These are phyloP conservation scores for Petrocephalus sullivani DNA, from an alignment of 2,797 vertebrate species.

Conservation along the genomic window DNA sequence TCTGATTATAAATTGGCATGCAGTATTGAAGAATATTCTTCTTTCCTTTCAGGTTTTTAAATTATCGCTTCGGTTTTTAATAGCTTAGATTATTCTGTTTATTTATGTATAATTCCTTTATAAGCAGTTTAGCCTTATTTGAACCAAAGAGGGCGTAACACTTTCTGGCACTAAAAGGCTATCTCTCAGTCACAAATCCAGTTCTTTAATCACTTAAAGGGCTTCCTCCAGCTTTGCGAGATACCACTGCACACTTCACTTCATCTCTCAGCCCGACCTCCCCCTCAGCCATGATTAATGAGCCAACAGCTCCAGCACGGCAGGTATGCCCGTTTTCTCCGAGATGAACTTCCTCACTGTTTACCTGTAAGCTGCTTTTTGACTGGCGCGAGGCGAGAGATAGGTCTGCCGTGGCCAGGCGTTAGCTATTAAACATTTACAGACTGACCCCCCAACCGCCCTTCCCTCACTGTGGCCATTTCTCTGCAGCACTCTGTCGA, in stretches of 20 bases:
- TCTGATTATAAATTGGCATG: not conserved
- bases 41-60: not conserved
- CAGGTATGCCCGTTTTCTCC: not conserved
- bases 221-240: not conserved
- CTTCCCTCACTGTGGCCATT: not conserved
- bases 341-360: not conserved
- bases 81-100: not conserved
- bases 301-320: not conserved
- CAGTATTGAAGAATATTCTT: not conserved
- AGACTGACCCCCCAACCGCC: not conserved
- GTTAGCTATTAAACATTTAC: not conserved
- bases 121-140: not conserved
- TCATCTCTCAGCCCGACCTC: not conserved
- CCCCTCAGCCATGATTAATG: not conserved
- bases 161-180: not conserved
- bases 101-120: not conserved
- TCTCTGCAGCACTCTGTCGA: constrained; percentile 6
- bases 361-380: constrained; percentile 2
- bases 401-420: not conserved
- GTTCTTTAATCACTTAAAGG: not conserved
- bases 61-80: not conserved
- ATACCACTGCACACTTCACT: not conserved
- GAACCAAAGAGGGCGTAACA: not conserved
- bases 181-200: not conserved
- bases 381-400: not conserved